Conservation (phyloP, 2,113 vertebrate genomes). For the Ia io region DNA sequence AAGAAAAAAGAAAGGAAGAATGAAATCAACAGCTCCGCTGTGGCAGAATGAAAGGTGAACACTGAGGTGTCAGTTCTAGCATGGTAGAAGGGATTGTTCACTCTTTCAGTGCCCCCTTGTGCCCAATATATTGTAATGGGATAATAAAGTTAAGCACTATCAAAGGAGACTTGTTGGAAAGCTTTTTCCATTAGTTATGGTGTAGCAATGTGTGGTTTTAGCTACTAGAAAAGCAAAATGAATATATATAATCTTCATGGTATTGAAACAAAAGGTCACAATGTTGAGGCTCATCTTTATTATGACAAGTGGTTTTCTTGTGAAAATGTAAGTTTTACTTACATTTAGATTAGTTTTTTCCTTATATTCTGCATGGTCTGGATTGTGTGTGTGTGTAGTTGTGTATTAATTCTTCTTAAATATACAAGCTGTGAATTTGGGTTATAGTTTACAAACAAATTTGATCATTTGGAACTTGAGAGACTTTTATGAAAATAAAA, state of each 20-base stretch:
- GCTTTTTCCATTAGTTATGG: neutral
- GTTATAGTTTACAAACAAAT: neutral
- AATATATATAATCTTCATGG: neutral
- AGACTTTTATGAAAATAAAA: neutral
- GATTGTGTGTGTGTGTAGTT: neutral
- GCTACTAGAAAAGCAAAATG: constrained; percentile 21
- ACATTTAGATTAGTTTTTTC: neutral
- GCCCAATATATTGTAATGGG: constrained; percentile 25
- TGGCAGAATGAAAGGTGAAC: neutral
- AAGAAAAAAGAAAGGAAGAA: neutral
- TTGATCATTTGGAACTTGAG: neutral
- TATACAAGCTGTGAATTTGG: neutral
- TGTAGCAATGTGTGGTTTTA: neutral
- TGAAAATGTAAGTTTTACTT: neutral
- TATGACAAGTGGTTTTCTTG: neutral
- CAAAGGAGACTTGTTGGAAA: neutral
- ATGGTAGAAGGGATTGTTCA: constrained; percentile 53
- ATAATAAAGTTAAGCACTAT: neutral
- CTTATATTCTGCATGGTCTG: neutral
- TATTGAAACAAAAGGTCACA: neutral
- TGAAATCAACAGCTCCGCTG: neutral
- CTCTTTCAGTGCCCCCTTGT: constrained; percentile 68
- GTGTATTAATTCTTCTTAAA: neutral
- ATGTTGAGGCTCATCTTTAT: neutral
- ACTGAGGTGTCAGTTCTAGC: neutral